Evolutionary conservation across 1,140 invertebrate species (phyloP).

Genomic region (Dendrolimus kikuchii): DNA sequence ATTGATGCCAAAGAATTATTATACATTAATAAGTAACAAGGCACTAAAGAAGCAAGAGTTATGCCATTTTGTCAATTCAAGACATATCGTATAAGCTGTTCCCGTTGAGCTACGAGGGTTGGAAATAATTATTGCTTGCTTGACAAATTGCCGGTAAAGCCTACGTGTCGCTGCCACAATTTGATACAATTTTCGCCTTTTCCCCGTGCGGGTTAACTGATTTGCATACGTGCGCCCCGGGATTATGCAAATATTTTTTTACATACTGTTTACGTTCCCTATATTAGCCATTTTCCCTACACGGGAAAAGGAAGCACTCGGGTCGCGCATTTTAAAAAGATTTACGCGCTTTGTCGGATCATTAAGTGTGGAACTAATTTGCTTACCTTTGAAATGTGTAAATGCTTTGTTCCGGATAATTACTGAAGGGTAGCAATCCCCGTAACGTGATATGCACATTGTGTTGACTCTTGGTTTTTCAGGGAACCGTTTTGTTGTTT

Average conservation of each 20-base stretch:
- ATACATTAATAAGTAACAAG: too few species aligned
- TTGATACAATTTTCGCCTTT: conserved; percentile 68
- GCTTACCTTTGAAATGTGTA: conserved; percentile 71
- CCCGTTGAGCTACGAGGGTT: conserved; percentile 27
- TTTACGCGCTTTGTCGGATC: conserved; percentile 70
- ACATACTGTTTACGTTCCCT: conserved; percentile 54
- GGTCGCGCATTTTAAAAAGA: conserved; percentile 66
- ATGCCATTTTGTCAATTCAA: too few species aligned
- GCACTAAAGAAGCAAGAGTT: too few species aligned
- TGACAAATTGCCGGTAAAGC: conserved; percentile 66
- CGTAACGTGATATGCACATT: conserved; percentile 64
- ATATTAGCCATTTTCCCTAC: conserved; percentile 1
- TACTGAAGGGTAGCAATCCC: conserved; percentile 47
- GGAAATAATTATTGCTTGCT: conserved; percentile 62
- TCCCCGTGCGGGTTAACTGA: conserved; percentile 47
- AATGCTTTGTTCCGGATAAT: conserved; percentile 58
- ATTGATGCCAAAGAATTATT: too few species aligned
- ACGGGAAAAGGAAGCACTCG: conserved; percentile 57
- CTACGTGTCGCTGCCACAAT: conserved; percentile 62
- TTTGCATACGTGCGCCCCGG: conserved; percentile 63
- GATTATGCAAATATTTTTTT: conserved; percentile 70
- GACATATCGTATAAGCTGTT: conserved; percentile 23
- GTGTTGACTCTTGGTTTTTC: conserved; percentile 25
- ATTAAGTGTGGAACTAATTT: conserved; percentile 71
- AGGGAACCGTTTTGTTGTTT: too few species aligned